Evolutionary conservation across 2,888 invertebrate genomes (phyloP).

Genomic region (Maniola hyperantus): DNA sequence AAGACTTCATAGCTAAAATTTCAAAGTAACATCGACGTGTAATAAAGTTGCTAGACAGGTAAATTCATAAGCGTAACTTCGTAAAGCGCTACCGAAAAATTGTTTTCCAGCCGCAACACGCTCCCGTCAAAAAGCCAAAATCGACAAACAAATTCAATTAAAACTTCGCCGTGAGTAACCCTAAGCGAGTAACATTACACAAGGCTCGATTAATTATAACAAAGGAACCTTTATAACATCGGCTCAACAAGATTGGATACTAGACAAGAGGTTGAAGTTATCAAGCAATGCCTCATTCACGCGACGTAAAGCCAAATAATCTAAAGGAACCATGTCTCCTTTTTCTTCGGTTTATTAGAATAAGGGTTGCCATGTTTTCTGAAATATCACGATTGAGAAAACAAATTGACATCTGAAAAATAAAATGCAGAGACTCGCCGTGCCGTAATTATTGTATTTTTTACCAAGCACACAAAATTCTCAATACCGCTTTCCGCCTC

Average conservation of each 20-base stretch:
- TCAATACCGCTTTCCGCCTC: neutral
- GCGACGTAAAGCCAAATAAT: slow-evolving; percentile 57
- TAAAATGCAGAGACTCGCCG: neutral
- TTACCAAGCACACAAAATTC: neutral
- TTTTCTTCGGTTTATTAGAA: slow-evolving; percentile 53
- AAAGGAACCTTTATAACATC: slow-evolving; percentile 69
- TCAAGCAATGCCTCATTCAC: slow-evolving; percentile 74
- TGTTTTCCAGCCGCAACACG: slow-evolving; percentile 59
- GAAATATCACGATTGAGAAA: neutral
- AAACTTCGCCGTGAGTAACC: slow-evolving; percentile 72
- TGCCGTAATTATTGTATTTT: neutral
- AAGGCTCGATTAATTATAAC: slow-evolving; percentile 77
- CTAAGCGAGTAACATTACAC: slow-evolving; percentile 69
- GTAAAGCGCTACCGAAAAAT: slow-evolving; percentile 61
- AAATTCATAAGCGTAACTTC: slow-evolving; percentile 53
- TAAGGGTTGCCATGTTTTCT: neutral
- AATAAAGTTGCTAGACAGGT: slow-evolving; percentile 42
- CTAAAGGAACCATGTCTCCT: slow-evolving; percentile 65
- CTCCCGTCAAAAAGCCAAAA: slow-evolving; percentile 70
- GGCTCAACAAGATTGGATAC: slow-evolving; percentile 70
- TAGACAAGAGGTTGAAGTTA: slow-evolving; percentile 73
- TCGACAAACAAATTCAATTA: slow-evolving; percentile 76
- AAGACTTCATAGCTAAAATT: slow-evolving; percentile 20
- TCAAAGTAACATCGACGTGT: slow-evolving; percentile 29
- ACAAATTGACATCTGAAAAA: neutral